Evolutionary conservation across 2,888 invertebrate species (phyloP), one percentile per base, ranked within the genome.

Genomic region (Chymomyza fuscimana): DNA sequence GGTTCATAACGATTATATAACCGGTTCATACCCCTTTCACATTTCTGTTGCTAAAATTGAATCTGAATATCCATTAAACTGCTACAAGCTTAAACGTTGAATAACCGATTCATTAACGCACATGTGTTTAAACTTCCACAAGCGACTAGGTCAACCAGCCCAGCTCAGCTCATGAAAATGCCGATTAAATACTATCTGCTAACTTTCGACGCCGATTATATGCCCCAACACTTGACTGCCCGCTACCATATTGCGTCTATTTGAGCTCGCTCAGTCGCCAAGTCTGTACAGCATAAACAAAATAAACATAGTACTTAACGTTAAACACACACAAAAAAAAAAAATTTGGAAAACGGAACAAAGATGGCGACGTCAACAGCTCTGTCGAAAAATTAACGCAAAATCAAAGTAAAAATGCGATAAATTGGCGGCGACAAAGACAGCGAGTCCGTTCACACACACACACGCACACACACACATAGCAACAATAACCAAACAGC

Each of bases 391-490:
- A 85, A 85, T 85, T 86, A 86, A 85, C 85, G 82, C 82, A 81
- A 84, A 83, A 86, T 84, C 84, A 85, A 85, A 85, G 86, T 81
- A 84, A 82, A 86, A 86, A 81, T 84, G 85, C 85, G 85, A 85
- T 85, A 85, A 85, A 86, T 86, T 84, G 85, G 85, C 79, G 87
- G 79, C 82, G 85, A 85, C 82, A 86, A 80, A 85, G 85, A 77
- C 81, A 81, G 81, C 77, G 75, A 74, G 67, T 60, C 64, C 64
- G 72, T 66, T 69, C 70, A 40, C 61, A 51, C 16, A 52, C 7
- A 67, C 58, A 60, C 54, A 52, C 52, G 4, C 19, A 52, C n/a
- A 19, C 63, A 60, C 63, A 78, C 61, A 6, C 52, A 54, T n/a
- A n/a, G 64, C 19, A 52, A 40, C 36, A 16, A 51, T 15, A 68